These are phyloP conservation scores for Pampusana beccarii DNA, from an alignment of 2,113 vertebrate genomes.

Conservation along the genomic window DNA sequence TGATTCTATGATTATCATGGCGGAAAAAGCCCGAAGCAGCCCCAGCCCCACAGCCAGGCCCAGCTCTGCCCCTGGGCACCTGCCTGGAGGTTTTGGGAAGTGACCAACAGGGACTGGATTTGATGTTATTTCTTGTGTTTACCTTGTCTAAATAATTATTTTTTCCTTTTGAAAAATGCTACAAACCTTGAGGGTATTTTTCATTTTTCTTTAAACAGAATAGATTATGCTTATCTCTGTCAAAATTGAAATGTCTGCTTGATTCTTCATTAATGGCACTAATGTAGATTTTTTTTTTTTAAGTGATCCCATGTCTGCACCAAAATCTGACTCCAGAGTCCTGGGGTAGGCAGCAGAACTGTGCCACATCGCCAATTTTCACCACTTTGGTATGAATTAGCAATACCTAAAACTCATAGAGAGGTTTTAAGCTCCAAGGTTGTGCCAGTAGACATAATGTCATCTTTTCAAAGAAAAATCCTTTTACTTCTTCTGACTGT, in stretches of 20 bases:
- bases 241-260: not conserved
- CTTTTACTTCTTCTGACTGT: not conserved
- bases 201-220: not conserved
- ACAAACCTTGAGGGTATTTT: not conserved
- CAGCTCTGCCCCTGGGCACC: not conserved
- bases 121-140: not conserved
- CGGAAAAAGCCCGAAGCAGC: not conserved
- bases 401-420: fast-evolving
- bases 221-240: not conserved
- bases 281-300: not conserved
- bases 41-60: not conserved
- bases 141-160: not conserved
- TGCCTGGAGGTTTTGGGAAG: not conserved
- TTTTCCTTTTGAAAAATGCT: not conserved
- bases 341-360: not conserved
- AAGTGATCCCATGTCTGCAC: not conserved
- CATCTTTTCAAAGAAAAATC: not conserved
- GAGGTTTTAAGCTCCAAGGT: not conserved
- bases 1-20: fast-evolving
- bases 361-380: fast-evolving
- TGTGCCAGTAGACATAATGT: not conserved
- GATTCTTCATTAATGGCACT: not conserved
- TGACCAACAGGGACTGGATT: not conserved
- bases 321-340: not conserved
- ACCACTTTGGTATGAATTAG: not conserved